Base-by-base conservation (phyloP, 2,113 vertebrate genomes). In the Bos taurus region DNA sequence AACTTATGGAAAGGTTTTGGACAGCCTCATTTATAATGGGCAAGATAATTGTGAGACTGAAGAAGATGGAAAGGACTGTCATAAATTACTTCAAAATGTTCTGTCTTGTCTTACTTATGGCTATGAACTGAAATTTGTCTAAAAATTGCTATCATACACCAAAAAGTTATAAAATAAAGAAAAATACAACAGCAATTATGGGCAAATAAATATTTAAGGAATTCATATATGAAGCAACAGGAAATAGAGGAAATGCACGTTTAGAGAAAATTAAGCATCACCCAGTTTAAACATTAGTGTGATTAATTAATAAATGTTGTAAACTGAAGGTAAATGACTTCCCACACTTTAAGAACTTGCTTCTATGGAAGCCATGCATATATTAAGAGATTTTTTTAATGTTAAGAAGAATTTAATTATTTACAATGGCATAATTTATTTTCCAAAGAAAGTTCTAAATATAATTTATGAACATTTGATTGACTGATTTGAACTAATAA, bases 1-100 rank as follows among this genome's bases (percentile, higher is more conserved):
- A 21, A 56, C 81, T 97, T 71, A 59, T 50, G 15, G 6, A 2
- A 56, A 28, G 2, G 7, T 78, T 89, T 1, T 56, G 21, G 81
- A 56, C 12, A 99, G 99, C 98, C 99, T 99, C 56, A 99, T 99
- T 87, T 99, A 99, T 98, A 99, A 99, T 6, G 99, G 99, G 26
- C 99, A 99, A 98, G 99, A 99, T 43, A 99, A 99, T 90, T 99
- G 99, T 56, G 99, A 99, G 0, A 99, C 99, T 36, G 99, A 99
- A 57, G 99, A 99, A 98, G 99, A 99, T 84, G 99, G 99, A 98
- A 99, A 98, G 26, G 99, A 99, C 95, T 99, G 99, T 92, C 99
- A 99, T 99, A 99, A 99, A 99, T 99, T 92, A 30, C 2, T 40
- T 64, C 17, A 64, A 9, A 60, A 46, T 33, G 25, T 10, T 50